Evolutionary conservation across 2,888 invertebrate genomes (phyloP).

Genomic region (Hydriomena furcata): DNA sequence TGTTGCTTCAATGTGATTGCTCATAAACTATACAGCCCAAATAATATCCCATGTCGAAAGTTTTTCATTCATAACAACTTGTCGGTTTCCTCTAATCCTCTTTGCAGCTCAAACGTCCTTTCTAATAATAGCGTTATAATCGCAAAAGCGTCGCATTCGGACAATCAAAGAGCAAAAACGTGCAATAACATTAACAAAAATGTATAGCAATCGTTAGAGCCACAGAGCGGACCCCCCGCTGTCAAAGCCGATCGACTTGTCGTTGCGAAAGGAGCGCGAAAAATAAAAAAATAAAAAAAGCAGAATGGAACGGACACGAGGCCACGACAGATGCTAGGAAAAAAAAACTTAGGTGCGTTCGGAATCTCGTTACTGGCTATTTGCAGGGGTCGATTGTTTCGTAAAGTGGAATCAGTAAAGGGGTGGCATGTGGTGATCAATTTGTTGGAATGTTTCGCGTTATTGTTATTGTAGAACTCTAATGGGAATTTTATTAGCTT

Average conservation of each 20-base stretch:
- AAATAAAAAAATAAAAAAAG: constrained; percentile 54
- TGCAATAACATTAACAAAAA: constrained; percentile 61
- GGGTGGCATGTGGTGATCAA: constrained; percentile 42
- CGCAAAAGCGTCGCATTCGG: constrained; percentile 75
- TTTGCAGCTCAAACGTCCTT: constrained; percentile 59
- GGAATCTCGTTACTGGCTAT: constrained; percentile 65
- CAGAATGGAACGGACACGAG: constrained; percentile 76
- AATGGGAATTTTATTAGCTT: constrained; percentile 22
- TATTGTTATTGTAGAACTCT: constrained; percentile 16
- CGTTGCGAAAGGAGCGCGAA: constrained; percentile 54
- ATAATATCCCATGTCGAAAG: constrained; percentile 33
- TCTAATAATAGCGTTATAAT: constrained; percentile 54
- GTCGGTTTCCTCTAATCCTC: constrained; percentile 55
- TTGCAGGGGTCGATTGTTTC: constrained; percentile 59
- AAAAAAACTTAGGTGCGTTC: constrained; percentile 53
- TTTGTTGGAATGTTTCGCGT: constrained; percentile 26
- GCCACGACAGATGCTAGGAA: constrained; percentile 70
- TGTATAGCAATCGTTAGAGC: constrained; percentile 68
- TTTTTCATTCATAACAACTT: constrained; percentile 45
- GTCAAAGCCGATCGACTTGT: constrained; percentile 72
- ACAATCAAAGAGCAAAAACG: constrained; percentile 72
- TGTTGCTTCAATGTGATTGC: constrained; percentile 21
- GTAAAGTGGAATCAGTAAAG: constrained; percentile 58
- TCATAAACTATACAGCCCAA: constrained; percentile 32
- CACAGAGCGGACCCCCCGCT: constrained; percentile 69